Conservation (phyloP, 2,113 vertebrate genomes). For the Oncorhynchus nerka region DNA sequence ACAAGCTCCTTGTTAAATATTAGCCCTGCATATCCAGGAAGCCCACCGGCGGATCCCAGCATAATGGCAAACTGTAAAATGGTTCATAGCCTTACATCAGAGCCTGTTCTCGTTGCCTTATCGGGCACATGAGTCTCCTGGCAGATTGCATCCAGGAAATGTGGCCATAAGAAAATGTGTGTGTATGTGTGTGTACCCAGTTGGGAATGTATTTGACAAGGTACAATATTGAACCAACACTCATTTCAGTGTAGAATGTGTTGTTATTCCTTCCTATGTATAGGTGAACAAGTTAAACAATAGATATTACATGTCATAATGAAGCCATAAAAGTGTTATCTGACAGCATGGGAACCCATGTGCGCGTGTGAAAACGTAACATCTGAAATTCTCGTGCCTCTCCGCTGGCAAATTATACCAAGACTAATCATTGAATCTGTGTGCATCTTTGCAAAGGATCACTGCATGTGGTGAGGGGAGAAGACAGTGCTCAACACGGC, state of each 20-base stretch:
- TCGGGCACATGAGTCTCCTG: slow-evolving; percentile 27
- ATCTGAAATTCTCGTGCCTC: background rate
- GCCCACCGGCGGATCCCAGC: slow-evolving; percentile 25
- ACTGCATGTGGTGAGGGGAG: background rate
- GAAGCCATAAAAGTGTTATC: background rate
- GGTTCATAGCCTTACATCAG: slow-evolving; percentile 49
- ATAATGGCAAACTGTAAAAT: slow-evolving; percentile 48
- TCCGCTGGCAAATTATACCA: background rate
- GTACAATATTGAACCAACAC: slow-evolving; percentile 37
- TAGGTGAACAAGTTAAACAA: too few species aligned
- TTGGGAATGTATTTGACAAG: slow-evolving; percentile 36
- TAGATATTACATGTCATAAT: background rate
- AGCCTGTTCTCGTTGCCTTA: slow-evolving; percentile 29
- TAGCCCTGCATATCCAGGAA: slow-evolving; percentile 42
- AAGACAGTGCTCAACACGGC: slow-evolving; percentile 5
- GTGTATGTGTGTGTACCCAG: slow-evolving; percentile 29
- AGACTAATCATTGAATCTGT: background rate
- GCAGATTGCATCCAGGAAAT: slow-evolving; percentile 40
- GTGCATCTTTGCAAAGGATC: slow-evolving; percentile 6
- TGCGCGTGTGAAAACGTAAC: background rate
- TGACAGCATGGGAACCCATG: background rate
- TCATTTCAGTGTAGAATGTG: slow-evolving; percentile 1
- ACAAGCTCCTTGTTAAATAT: slow-evolving; percentile 57
- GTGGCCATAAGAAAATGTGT: slow-evolving; percentile 38
- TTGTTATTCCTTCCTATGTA: background rate